Conservation (phyloP, 2,113 vertebrate species). For the Tor tambroides region DNA sequence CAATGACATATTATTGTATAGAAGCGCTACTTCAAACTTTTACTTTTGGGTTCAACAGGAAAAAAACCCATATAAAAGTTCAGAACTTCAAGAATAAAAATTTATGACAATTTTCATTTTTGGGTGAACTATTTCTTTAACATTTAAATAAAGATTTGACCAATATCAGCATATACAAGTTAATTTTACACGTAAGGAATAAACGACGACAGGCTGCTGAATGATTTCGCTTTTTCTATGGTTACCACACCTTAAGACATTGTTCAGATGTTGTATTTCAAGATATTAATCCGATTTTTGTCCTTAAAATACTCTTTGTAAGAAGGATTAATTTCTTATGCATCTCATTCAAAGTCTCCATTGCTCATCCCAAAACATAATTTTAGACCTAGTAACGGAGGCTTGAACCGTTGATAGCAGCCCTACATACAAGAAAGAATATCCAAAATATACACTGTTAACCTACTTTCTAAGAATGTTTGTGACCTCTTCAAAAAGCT, state of each 20-base stretch:
- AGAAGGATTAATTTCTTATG: too few species aligned
- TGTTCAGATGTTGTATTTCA: too few species aligned
- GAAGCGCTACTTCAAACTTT: not conserved
- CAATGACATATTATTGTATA: not conserved
- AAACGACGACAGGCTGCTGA: too few species aligned
- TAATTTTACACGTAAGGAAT: too few species aligned
- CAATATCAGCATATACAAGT: not conserved
- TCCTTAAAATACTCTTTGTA: too few species aligned
- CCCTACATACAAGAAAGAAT: not conserved
- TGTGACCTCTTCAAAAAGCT: conserved; percentile 90
- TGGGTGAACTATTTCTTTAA: not conserved
- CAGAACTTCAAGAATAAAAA: not conserved
- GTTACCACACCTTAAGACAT: too few species aligned
- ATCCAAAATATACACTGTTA: not conserved
- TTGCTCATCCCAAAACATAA: too few species aligned
- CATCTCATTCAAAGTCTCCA: too few species aligned
- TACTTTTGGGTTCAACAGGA: not conserved
- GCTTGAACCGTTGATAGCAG: too few species aligned
- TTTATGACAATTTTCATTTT: not conserved
- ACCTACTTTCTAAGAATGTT: conserved; percentile 87
- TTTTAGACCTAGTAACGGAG: too few species aligned
- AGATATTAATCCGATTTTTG: too few species aligned
- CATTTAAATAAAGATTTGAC: not conserved
- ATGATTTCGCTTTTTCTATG: too few species aligned
- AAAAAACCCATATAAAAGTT: not conserved